Conservation (phyloP, 2,113 vertebrate genomes). For the Hylia prasina region DNA sequence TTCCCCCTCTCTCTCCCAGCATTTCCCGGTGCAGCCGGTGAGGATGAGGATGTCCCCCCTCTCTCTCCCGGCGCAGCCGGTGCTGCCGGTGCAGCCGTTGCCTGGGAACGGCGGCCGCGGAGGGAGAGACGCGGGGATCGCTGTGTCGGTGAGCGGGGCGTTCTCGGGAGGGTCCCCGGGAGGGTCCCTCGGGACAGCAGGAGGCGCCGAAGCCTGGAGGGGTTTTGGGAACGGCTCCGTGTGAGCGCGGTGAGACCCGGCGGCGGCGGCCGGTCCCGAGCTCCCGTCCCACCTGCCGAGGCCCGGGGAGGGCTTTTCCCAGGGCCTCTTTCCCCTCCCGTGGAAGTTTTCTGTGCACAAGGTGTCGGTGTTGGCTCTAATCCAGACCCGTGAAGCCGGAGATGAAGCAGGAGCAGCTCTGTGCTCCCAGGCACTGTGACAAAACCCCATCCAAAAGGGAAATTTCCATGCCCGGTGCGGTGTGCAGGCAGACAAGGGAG, state of each 20-base stretch:
- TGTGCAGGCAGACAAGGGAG: fast-evolving
- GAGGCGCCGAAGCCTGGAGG: neutral
- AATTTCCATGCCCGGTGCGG: fast-evolving
- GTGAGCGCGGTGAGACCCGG: neutral
- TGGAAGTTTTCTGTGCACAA: neutral
- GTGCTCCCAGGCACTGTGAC: neutral
- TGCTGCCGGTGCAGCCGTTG: neutral
- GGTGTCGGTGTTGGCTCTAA: neutral
- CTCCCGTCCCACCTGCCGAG: neutral
- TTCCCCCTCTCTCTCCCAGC: neutral
- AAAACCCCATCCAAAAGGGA: neutral
- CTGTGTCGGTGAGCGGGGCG: neutral
- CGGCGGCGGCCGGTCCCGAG: fast-evolving
- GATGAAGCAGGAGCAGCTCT: neutral
- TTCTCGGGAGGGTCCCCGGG: neutral
- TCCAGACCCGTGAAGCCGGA: neutral
- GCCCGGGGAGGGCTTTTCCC: neutral
- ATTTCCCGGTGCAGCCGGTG: neutral
- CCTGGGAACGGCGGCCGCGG: conserved; percentile 39
- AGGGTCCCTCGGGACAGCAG: neutral
- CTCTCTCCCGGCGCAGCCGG: neutral
- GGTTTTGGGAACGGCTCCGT: neutral
- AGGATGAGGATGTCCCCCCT: no score
- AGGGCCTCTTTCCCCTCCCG: neutral
- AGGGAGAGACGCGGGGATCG: conserved; percentile 15